Evolutionary conservation across 2,113 vertebrate species (phyloP), one percentile per base, ranked within the genome.

Genomic region (Menidia beryllina): DNA sequence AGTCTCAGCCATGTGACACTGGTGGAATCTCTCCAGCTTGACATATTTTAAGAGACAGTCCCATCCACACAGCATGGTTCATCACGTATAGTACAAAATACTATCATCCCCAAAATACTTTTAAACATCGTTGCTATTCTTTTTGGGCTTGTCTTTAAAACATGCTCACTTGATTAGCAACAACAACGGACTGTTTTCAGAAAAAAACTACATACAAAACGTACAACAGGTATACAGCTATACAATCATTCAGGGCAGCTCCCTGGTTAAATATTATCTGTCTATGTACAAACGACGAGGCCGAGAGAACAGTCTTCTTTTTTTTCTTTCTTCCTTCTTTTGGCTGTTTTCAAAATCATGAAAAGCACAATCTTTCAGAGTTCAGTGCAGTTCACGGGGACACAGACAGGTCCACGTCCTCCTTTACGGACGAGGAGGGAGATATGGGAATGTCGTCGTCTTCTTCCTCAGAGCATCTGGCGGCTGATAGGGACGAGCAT

Each of bases 361-460:
- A 81, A 69, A 83, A 85, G 52, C 58, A 75, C 79, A 84, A 82
- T 78, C 63, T 81, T 86, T 80, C 52, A 51, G 53, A 47, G 45
- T 41, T 26, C 62, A 14, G n/a, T 30, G 21, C 58, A 63, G 83
- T 86, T 94, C 88, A 94, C 1, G 97, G 96, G 24, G 96, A 98
- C 52, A 96, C 94, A 3, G 96, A 93, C 74, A 99, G 93, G 77
- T 96, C 95, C 77, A 95, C 95, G 72, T 98, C 97, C 65, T 98
- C 97, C 84, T 99, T 99, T 50, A 95, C 97, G 17, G 96, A 98
- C 15, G 97, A 97, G 50, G 96, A 97, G 3, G 97, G 97, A 26
- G 97, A 99, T 91, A 96, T 93, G 49, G 96, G 95, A 71, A 94
- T 90, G 86, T 97, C 96, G 64, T 98, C 96, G 58, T 99, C 97